Evolutionary conservation across 2,113 vertebrate genomes (phyloP), one percentile per base, ranked within the genome.

Genomic region (Trichomycterus rosablanca): DNA sequence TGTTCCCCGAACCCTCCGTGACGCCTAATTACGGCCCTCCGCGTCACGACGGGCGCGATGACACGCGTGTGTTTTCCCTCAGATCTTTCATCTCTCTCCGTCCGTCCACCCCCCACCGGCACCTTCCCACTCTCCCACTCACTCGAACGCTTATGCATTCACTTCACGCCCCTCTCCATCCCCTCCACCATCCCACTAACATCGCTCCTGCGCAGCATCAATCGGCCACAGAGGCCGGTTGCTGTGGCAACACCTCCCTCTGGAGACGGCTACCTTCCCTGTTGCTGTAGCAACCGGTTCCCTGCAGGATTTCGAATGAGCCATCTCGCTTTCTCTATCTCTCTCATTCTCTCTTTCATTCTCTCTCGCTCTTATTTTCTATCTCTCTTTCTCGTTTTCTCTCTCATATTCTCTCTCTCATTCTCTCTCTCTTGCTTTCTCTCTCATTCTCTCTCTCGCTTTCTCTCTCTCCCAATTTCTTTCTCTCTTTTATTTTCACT

Each of bases 231-330:
- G 71, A 87, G 82, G 82, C 77, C 71, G 76, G 88, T 87, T 88
- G 75, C 83, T 76, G 75, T 85, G 82, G 86, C 73, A 87, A 88
- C 84, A 65, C 81, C 77, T 84, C 87, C 86, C 87, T 85, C 77
- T 75, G 78, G 86, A 89, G 79, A 78, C 76, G 66, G 79, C 78
- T 86, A 87, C 87, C 83, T 86, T 82, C 79, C 78, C 73, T 80
- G 86, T 89, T 89, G 80, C 86, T 76, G 74, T 89, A 84, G 85
- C 84, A 86, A 90, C 89, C 76, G 75, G 75, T 75, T 88, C 86
- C 81, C 85, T 68, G 80, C 76, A 84, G 86, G 83, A 86, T 84
- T 83, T 77, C 71, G 78, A 81, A 77, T 77, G 67, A 82, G 77
- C 80, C 81, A 78, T 65, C 63, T 28, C 37, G 23, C 81, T 70